Percentiles rank a stretch among this genome's conserved stretches.
phyloP scores from a whole-genome alignment of 1,140 invertebrate species.

The Plodia interpunctella region DNA sequence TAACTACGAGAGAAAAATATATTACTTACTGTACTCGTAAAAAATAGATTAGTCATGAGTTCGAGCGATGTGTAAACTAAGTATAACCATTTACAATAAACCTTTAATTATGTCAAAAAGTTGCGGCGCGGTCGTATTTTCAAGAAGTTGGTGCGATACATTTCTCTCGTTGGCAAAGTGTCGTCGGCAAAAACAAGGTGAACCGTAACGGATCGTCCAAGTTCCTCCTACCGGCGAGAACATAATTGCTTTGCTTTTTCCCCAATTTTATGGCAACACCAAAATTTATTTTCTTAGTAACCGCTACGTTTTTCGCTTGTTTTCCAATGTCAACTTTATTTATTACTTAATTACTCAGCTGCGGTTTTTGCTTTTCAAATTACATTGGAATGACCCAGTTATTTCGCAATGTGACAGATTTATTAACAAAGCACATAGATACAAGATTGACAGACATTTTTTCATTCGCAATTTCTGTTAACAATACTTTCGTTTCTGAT shows the following conservation, averaged over 20 bases:
- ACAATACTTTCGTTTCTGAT: background rate
- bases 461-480: background rate
- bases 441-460: no score
- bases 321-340: slow-evolving; percentile 1
- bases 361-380: background rate
- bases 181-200: slow-evolving; percentile 2
- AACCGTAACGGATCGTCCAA: slow-evolving; percentile 1
- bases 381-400: background rate
- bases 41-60: no score
- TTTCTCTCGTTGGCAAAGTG: background rate
- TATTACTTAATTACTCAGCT: background rate
- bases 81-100: background rate
- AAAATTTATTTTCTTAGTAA: slow-evolving; percentile 1
- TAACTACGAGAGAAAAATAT: no score
- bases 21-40: no score
- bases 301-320: background rate
- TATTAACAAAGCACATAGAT: no score
- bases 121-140: background rate
- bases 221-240: background rate
- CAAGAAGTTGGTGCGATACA: background rate
- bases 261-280: slow-evolving; percentile 2
- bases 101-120: background rate
- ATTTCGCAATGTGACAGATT: no score
- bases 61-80: no score
- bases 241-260: slow-evolving; percentile 4